Evolutionary conservation across 2,113 vertebrate genomes (phyloP), one percentile per base, ranked within the genome.

Genomic region (Chloropsis hardwickii): DNA sequence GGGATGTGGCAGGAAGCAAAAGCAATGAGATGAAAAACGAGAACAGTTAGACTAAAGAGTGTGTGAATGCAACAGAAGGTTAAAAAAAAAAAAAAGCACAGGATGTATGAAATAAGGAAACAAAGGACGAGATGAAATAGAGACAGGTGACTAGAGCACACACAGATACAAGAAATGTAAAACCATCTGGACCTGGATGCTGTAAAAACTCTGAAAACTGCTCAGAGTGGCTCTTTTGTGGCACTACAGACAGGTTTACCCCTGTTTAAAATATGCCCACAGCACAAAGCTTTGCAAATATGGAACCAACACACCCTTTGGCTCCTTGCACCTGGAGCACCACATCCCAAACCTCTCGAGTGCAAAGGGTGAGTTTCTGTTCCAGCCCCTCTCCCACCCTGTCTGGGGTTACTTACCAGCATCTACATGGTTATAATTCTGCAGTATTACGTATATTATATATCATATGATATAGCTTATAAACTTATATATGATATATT

Each of bases 281-380:
- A 20, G 50, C 45, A 72, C 39, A 79, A 91, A 95, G 90, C 94
- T 94, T 95, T 97, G 93, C 92, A 96, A 94, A 95, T 24, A 6
- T 0, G 50, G 88, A 95, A 92, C 83, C 24, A 47, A 60, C 72
- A 12, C 64, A 81, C 67, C 80, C 94, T 96, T 94, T 77, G 88
- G 50, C 79, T 93, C 82, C 71, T 77, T 22, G 3, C 39, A 35
- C 15, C 10, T 1, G 12, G 81, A 95, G 91, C 86, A 81, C 33
- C 21, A 54, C 11, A 31, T 57, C 62, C 27, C 82, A 90, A 27
- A 31, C 5, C 9, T 62, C 74, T 47, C 2, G 1, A 33, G 35
- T 33, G 61, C 92, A 94, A 91, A 94, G 87, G 84, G 73, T 82
- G 94, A 21, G 61, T n/a, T 92, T 64, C n/a, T 71, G 94, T 92